Percentiles rank a stretch among this genome's conserved stretches.
These are phyloP conservation scores for Mesoligia furuncula DNA, from an alignment of 2,888 invertebrate genomes.

Conservation along the genomic window DNA sequence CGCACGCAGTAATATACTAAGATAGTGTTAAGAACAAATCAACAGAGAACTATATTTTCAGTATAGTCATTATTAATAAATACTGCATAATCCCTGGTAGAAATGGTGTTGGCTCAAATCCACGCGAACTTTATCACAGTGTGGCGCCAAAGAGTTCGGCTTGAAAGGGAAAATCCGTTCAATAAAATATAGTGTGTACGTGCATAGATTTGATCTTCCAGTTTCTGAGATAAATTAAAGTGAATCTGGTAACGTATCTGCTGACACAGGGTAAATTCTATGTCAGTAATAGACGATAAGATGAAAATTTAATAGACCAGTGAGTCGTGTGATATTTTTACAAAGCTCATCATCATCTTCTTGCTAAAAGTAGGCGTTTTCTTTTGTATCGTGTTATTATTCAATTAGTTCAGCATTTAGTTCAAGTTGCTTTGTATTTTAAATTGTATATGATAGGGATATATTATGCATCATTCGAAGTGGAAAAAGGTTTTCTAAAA, in stretches of 20 bases:
- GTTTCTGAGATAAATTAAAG: conserved; percentile 10
- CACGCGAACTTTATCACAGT: conserved; percentile 50
- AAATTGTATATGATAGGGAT: neutral
- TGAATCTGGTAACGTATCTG: neutral
- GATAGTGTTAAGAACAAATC: conserved; percentile 40
- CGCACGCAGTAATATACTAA: conserved; percentile 25
- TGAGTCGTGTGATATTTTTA: neutral
- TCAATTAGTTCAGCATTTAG: neutral
- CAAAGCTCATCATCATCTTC: neutral
- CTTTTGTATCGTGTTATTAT: neutral
- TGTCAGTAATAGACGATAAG: neutral
- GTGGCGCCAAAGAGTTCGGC: conserved; percentile 54
- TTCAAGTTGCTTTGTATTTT: neutral
- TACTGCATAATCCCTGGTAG: conserved; percentile 49
- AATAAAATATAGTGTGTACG: conserved; percentile 46
- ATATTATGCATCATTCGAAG: neutral
- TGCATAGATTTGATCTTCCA: conserved; percentile 32
- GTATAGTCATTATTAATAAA: conserved; percentile 54
- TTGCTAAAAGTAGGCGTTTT: neutral
- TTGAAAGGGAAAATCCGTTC: conserved; percentile 48
- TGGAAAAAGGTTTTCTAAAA: neutral
- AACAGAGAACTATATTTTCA: conserved; percentile 27
- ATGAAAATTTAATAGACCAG: neutral
- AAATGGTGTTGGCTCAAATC: conserved; percentile 59
- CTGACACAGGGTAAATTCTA: neutral